Evolutionary conservation across 2,888 invertebrate genomes (phyloP), one percentile per base, ranked within the genome.

Genomic region (Sisyra nigra): DNA sequence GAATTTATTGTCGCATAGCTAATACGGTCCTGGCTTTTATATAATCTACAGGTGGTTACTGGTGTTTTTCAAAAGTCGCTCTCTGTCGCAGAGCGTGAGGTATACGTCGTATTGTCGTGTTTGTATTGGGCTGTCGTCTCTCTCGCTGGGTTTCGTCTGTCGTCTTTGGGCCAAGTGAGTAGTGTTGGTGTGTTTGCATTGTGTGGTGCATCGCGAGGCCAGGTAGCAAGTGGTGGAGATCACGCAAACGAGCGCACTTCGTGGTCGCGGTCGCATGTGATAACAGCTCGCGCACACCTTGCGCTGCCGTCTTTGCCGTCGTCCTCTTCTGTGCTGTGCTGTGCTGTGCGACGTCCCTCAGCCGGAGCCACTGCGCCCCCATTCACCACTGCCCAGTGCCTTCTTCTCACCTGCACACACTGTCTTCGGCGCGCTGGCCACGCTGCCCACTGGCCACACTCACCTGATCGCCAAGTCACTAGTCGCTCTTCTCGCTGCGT

Each of bases 221-320:
- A 37, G 37, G 37, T 37, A 37, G 37, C 37, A 37, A 37, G 37
- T 37, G 37, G 19, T 24, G 19, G 37, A 37, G 37, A 37, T 37
- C 37, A 37, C 37, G 37, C 37, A 37, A 17, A 37, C 18, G 37
- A 24, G 24, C 24, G 24, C 24, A 24, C 24, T 24, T 24, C 24
- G 24, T 24, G 15, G 4, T 14, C 34, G 15, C 34, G 15, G 4
- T 14, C 34, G 15, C 34, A 34, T 14, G 34, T 34, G 34, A 34
- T 34, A 34, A 34, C 34, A 11, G 34, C 34, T 34, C 11, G 34
- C 15, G 34, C 34, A 34, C 15, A 14, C 15, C 13, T 14, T 34
- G 15, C 34, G 15, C 34, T 14, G 34, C 15, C 4, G 4, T 3
- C 34, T 14, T 14, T 6, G 7, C 34, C 15, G 13, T 3, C 34